Evolutionary conservation across 2,113 vertebrate species (phyloP), one percentile per base, ranked within the genome.

Genomic region (Micronycteris hirsuta): DNA sequence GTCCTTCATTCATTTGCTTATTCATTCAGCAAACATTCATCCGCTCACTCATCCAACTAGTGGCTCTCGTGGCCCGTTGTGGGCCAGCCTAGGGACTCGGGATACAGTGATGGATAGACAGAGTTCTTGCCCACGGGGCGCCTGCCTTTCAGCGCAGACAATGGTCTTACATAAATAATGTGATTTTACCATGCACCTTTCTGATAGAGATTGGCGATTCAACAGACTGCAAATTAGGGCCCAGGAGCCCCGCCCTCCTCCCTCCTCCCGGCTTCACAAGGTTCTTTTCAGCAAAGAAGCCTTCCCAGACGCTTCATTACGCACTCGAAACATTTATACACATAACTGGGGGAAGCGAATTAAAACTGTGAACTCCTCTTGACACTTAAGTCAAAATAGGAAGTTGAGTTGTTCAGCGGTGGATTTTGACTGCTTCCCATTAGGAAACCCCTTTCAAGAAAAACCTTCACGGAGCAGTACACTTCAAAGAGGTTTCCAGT

Each of bases 401-500:
- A 93, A 93, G 78, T 56, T 31, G 49, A 97, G 43, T 22, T 67
- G 31, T 3, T 80, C 78, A 6, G 8, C 73, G 85, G 41, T 65
- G 54, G 88, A 91, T 43, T 96, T 95, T 95, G 85, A 93, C 76
- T 87, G 85, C 96, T 95, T 90, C 88, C 76, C 41, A n/a, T 41
- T 85, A 71, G 8, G 2, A 97, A 94, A 43, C 4, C 10, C 68
- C 95, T 98, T 97, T 95, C 43, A 77, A 82, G 67, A 67, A 95
- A 94, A 61, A 56, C 96, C 81, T 93, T 95, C 87, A 9, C 1
- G 24, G 94, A 91, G 38, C 56, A n/a, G 9, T n/a, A n/a, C 20
- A 93, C 76, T 97, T 98, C 58, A 85, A 97, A 98, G 83, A 58
- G 6, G n/a, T 63, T 81, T 33, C 86, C 94, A 22, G 80, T 56